phyloP scores from a whole-genome alignment of 2,113 vertebrate species.

The Leptocoma aspasia region DNA sequence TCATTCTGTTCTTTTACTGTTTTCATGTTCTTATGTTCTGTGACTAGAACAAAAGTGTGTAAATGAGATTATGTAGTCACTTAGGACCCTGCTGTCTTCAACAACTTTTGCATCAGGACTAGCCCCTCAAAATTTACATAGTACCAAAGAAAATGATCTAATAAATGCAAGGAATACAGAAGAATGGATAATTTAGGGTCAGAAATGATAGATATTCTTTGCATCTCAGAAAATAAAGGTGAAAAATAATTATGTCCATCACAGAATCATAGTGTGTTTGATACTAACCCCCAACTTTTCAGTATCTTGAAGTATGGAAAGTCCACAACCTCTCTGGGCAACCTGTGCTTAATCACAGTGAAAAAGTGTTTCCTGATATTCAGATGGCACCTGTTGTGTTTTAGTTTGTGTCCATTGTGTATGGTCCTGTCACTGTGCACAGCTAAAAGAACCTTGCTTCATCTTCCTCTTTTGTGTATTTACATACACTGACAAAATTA shows the following conservation, averaged over 20 bases:
- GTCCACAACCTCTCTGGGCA: not conserved
- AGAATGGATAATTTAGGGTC: not conserved
- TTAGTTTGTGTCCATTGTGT: not conserved
- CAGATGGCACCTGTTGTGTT: not conserved
- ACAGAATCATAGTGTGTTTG: not conserved
- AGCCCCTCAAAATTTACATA: not conserved
- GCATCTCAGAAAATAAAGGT: not conserved
- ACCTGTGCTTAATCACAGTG: not conserved
- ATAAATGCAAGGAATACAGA: not conserved
- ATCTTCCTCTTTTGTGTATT: not conserved
- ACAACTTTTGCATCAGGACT: not conserved
- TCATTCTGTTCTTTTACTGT: not conserved
- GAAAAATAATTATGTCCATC: not conserved
- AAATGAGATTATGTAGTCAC: not conserved
- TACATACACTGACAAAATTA: not conserved
- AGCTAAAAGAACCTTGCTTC: not conserved
- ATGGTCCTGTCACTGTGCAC: not conserved
- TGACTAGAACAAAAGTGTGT: not conserved
- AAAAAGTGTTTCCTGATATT: not conserved
- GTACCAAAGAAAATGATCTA: not conserved
- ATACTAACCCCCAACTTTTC: accelerated
- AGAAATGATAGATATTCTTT: not conserved
- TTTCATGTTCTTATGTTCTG: not conserved
- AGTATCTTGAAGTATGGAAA: not conserved
- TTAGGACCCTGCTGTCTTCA: not conserved